Conservation (phyloP, 2,888 invertebrate genomes). For the Silvanus unidentatus region DNA sequence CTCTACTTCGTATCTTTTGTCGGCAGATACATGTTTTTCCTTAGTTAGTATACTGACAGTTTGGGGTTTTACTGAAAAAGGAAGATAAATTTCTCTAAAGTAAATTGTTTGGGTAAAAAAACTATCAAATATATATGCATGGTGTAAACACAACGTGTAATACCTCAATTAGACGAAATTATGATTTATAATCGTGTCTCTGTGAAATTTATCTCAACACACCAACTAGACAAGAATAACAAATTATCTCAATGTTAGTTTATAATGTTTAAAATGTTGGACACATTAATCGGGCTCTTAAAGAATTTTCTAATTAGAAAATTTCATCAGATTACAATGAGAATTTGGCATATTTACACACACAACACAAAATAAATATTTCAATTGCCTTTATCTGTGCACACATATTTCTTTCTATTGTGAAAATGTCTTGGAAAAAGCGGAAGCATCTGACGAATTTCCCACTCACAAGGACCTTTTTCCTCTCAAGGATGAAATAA, state of each 20-base stretch:
- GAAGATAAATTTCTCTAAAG: not conserved
- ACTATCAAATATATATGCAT: too few relatives aligned
- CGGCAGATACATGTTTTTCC: constrained; percentile 76
- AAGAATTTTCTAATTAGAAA: too few relatives aligned
- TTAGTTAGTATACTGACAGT: constrained; percentile 78
- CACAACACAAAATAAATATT: constrained; percentile 14
- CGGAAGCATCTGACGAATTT: constrained; percentile 18
- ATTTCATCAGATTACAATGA: too few relatives aligned
- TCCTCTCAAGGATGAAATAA: constrained; percentile 12
- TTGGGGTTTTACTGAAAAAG: constrained; percentile 74
- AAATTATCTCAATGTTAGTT: too few relatives aligned
- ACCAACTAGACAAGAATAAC: too few relatives aligned
- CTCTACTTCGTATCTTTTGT: constrained; percentile 80
- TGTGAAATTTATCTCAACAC: too few relatives aligned
- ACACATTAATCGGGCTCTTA: too few relatives aligned
- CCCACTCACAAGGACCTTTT: constrained; percentile 20
- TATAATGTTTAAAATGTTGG: too few relatives aligned
- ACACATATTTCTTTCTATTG: constrained; percentile 13
- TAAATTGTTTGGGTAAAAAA: too few relatives aligned
- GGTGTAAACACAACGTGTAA: too few relatives aligned
- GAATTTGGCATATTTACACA: not conserved
- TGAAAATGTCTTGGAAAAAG: constrained; percentile 14
- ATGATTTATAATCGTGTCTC: too few relatives aligned
- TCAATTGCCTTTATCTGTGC: constrained; percentile 14
- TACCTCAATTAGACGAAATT: too few relatives aligned